These are phyloP conservation scores for Carduelis carduelis DNA, from an alignment of 2,797 vertebrate genomes.

Conservation along the genomic window DNA sequence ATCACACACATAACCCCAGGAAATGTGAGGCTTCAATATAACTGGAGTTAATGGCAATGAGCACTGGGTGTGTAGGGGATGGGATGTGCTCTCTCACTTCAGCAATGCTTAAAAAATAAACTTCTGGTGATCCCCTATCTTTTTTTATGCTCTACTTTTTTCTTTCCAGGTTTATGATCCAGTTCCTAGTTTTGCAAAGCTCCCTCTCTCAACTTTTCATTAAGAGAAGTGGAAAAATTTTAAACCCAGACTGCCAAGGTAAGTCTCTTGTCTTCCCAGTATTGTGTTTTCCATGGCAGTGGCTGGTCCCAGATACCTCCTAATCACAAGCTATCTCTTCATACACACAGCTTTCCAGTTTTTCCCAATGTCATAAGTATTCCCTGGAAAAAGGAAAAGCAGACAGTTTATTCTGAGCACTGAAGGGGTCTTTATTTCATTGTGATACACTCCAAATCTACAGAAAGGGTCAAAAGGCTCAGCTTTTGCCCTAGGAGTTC, in stretches of 20 bases:
- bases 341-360: neutral
- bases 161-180: neutral
- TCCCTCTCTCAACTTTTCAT: neutral
- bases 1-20: neutral
- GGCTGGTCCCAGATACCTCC: neutral
- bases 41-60: neutral
- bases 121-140: neutral
- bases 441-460: neutral
- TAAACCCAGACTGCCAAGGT: neutral
- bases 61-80: neutral
- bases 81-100: neutral
- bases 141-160: neutral
- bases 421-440: neutral
- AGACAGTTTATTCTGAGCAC: neutral
- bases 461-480: constrained; percentile 22
- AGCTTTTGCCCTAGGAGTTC: constrained; percentile 26
- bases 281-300: neutral
- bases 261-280: neutral
- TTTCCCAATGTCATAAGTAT: neutral
- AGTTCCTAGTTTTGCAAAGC: neutral
- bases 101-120: neutral
- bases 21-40: neutral
- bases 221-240: neutral
- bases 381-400: neutral
- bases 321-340: neutral